Percentiles rank a stretch among this genome's conserved stretches.
These are phyloP conservation scores for Microdon myrmicae DNA, from an alignment of 2,888 invertebrate genomes.

Conservation along the genomic window DNA sequence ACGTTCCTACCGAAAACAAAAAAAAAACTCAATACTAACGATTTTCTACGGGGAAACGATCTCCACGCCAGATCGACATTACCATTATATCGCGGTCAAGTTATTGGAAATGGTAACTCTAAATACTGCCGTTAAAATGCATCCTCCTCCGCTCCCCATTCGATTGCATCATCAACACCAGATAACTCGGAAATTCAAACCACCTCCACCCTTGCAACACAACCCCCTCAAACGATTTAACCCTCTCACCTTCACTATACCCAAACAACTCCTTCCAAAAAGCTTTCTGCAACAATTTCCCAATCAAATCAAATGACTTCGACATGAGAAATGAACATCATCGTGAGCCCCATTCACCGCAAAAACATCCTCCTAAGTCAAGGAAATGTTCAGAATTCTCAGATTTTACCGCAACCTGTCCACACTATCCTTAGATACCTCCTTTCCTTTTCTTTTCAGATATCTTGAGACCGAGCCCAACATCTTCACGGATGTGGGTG, in stretches of 20 bases:
- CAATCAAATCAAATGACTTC: constrained; percentile 59
- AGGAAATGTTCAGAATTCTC: constrained; percentile 54
- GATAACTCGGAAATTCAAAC: constrained; percentile 52
- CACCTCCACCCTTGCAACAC: constrained; percentile 59
- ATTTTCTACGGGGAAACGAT: constrained; percentile 39
- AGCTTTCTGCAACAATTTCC: constrained; percentile 61
- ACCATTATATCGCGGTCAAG: constrained; percentile 69
- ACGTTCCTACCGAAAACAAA: too few species aligned
- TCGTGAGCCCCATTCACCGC: constrained; percentile 36
- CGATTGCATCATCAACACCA: constrained; percentile 57
- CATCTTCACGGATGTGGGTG: too few species aligned
- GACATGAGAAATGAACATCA: constrained; percentile 56
- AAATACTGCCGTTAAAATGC: constrained; percentile 53
- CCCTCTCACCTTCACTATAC: constrained; percentile 36
- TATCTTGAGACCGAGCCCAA: too few species aligned
- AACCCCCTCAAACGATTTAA: constrained; percentile 52
- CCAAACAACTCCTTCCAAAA: constrained; percentile 51
- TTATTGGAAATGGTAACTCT: constrained; percentile 60
- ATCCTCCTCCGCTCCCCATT: constrained; percentile 55
- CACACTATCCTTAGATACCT: too few species aligned
- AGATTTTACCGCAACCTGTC: constrained; percentile 51
- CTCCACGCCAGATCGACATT: constrained; percentile 56
- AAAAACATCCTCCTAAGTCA: constrained; percentile 60
- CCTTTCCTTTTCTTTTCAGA: too few species aligned
- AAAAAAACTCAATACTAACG: too few species aligned